Conservation (phyloP, 92 coral and sea anemone genomes). For the Bergia puertoricense region DNA sequence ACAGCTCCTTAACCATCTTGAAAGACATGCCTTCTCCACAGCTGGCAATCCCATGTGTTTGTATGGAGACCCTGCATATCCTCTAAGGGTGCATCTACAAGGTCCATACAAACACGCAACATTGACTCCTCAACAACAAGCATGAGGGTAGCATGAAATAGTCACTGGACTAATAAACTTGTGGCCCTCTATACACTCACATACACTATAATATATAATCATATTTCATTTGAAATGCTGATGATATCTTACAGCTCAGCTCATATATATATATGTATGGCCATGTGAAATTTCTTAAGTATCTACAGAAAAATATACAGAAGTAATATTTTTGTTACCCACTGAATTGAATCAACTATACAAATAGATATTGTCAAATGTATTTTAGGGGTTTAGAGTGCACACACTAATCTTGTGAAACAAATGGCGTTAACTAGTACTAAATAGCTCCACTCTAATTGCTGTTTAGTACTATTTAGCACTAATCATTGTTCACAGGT, state of each 20-base stretch:
- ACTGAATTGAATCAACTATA: not conserved
- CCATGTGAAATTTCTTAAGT: slow-evolving; percentile 5
- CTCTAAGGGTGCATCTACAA: slow-evolving; percentile 30
- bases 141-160: not conserved
- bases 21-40: slow-evolving; percentile 36
- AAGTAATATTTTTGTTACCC: not conserved
- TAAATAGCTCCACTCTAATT: not conserved
- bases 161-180: not conserved
- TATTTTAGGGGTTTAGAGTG: slow-evolving; percentile 6
- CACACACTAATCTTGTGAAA: not conserved
- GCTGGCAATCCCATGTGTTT: slow-evolving; percentile 24
- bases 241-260: not conserved
- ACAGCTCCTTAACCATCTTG: slow-evolving; percentile 27
- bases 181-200: slow-evolving; percentile 3
- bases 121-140: slow-evolving; percentile 12
- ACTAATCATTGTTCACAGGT: slow-evolving; percentile 17
- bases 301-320: slow-evolving; percentile 5
- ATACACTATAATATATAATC: not conserved
- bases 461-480: not conserved
- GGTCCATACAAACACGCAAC: slow-evolving; percentile 15
- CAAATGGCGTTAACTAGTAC: slow-evolving; percentile 11
- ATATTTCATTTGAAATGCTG: slow-evolving; percentile 3
- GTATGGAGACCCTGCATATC: not conserved
- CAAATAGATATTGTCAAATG: slow-evolving; percentile 10
- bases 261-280: not conserved